Conservation (phyloP, 2,113 vertebrate genomes). For the Hoplias malabaricus region DNA sequence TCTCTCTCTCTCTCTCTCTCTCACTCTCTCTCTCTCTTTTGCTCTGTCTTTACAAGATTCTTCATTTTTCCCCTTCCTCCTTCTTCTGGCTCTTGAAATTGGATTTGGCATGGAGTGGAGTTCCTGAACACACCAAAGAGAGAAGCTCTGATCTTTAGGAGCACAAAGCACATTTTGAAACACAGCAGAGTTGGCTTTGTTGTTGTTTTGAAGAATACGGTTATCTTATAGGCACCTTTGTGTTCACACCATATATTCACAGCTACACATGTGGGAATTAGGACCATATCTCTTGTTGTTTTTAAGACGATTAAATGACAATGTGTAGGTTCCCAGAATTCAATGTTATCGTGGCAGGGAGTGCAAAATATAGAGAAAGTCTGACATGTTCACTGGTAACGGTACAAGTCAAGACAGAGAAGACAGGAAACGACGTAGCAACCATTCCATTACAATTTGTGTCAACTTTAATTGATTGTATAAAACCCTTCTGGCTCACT, state of each 20-base stretch:
- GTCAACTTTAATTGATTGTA: conserved; percentile 21
- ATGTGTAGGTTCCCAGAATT: background rate
- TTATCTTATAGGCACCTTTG: background rate
- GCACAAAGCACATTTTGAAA: conserved; percentile 36
- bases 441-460: background rate
- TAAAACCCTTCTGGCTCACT: conserved; percentile 55
- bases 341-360: background rate
- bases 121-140: conserved; percentile 16
- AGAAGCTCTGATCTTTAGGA: conserved; percentile 15
- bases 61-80: background rate
- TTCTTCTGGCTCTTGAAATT: conserved; percentile 33
- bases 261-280: background rate
- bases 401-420: background rate
- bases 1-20: background rate
- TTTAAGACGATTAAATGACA: background rate
- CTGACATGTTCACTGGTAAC: background rate
- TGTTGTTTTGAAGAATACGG: background rate
- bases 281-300: background rate
- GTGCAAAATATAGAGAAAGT: background rate
- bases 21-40: background rate
- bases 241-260: background rate
- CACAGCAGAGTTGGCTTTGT: background rate
- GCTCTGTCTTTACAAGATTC: background rate
- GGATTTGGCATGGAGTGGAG: conserved; percentile 35
- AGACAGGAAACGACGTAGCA: background rate